A percentile compares a stretch with the other conserved stretches of the same genome.
These are phyloP conservation scores for Asarcornis scutulata DNA, from an alignment of 2,113 vertebrate species.

Conservation along the genomic window DNA sequence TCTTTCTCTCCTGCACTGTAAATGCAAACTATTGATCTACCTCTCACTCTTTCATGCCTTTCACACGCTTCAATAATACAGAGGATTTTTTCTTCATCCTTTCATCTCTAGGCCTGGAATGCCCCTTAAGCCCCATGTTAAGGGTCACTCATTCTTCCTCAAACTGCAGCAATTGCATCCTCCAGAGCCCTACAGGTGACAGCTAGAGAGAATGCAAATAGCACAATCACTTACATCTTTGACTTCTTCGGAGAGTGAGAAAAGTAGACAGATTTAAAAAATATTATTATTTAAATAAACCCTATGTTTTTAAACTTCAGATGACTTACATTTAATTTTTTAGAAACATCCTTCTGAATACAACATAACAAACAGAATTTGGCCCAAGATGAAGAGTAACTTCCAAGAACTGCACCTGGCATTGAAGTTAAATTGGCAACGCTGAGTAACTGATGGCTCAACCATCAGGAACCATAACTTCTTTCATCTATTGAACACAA, in stretches of 20 bases:
- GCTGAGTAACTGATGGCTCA: neutral
- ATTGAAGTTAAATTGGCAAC: neutral
- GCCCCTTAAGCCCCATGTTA: neutral
- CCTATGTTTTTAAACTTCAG: neutral
- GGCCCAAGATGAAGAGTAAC: neutral
- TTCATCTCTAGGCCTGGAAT: conserved; percentile 57
- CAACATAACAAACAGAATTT: neutral
- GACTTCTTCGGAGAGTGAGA: neutral
- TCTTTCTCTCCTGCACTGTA: conserved; percentile 9
- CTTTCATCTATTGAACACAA: neutral
- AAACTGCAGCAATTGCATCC: neutral
- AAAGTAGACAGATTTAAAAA: neutral
- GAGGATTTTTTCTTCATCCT: conserved; percentile 67
- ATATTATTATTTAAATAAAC: neutral
- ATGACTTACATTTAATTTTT: neutral
- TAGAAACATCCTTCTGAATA: neutral
- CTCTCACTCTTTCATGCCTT: conserved; percentile 51
- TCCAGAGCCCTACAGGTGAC: neutral
- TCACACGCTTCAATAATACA: conserved; percentile 62
- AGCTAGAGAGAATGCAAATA: neutral
- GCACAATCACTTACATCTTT: neutral
- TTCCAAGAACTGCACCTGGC: neutral
- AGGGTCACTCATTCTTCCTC: neutral
- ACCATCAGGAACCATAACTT: neutral
- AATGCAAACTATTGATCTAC: conserved; percentile 73